Base-by-base conservation (phyloP, 2,888 invertebrate genomes). In the Cataglyphis livida region DNA sequence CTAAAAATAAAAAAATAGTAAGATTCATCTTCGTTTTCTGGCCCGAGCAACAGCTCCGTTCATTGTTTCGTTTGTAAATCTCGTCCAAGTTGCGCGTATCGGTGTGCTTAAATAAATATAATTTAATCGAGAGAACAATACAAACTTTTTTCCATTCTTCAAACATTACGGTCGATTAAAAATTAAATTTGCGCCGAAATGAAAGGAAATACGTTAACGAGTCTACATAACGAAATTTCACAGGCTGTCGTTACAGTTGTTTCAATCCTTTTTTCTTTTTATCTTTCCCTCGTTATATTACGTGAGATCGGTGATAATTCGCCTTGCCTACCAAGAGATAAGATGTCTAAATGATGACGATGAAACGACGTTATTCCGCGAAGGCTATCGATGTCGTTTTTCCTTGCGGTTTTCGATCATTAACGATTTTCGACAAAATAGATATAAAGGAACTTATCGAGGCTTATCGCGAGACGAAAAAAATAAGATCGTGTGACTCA, bases 401-500 rank as follows among this genome's bases (percentile, higher is more conserved):
- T 51, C 2, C n/a, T n/a, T 18, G 18, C 18, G 1, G 1, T 48
- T 48, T 48, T 48, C 48, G 57, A 15, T 25, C 15, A 12, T 57
- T 59, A 28, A 28, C 44, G 32, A 21, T 62, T 32, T 21, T 48
- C 15, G 54, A 57, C 9, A 28, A 28, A 12, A 25, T 1, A 71
- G 32, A 44, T 5, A 15, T 10, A 48, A 64, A 10, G 5, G 15
- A 73, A 51, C 7, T 51, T 51, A 51, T 51, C 51, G 2, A 51
- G 2, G 2, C 7, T 51, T 51, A 51, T 51, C 51, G 6, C n/a
- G 1, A 51, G 18, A n/a, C 5, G 0, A 28, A 5, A 15, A 32
- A 44, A 48, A 35, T 48, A 64, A 32, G 48, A 35, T 9, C n/a
- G 18, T n/a, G 15, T 62, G 62, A 62, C 15, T 74, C 44, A 64